Base-by-base conservation (phyloP, 2,113 vertebrate genomes). In the Pycnonotus jocosus region DNA sequence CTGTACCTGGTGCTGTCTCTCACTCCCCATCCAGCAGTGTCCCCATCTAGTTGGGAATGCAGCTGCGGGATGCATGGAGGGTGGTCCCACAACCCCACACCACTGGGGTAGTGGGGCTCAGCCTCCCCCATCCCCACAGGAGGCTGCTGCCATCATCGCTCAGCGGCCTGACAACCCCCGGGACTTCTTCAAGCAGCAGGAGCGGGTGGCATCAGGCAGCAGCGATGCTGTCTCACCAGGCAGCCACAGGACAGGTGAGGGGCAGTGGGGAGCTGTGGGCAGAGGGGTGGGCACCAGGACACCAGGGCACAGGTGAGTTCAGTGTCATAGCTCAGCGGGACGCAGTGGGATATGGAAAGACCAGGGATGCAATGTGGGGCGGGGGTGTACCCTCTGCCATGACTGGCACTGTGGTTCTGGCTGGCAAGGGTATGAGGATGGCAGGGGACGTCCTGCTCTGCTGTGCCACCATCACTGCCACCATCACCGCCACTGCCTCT, bases 101-200 rank as follows among this genome's bases (percentile, higher is more conserved):
- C 51, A 9, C 47, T 0, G 0, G 12, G 33, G 8, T 0, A 0
- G 15, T 19, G 68, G 40, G 61, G 81, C 77, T 90, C 57, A 81
- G 31, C 56, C 65, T 37, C 28, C 27, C 23, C 17, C 1, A 4
- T 84, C 86, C 64, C 50, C 7, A 4, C 97, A 99, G 99, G 99
- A 99, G 97, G 99, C 99, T 27, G 99, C 99, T 38, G 99, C 99
- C 94, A 99, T 99, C 95, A 99, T 99, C 9, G 99, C 99, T 81
- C 99, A 99, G 98, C 97, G 99, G 42, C 98, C 98, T 2, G 99
- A 98, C 93, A 99, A 99, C 97, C 99, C 99, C 5, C 98, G 99
- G 48, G 99, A 99, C 88, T 99, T 99, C 95, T 99, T 99, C 97
- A 99, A 99, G 97, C 98, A 98, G 98, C 99, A 98, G 96, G 99